Evolutionary conservation across 2,888 invertebrate species (phyloP).

Genomic region (Melieria omissa): DNA sequence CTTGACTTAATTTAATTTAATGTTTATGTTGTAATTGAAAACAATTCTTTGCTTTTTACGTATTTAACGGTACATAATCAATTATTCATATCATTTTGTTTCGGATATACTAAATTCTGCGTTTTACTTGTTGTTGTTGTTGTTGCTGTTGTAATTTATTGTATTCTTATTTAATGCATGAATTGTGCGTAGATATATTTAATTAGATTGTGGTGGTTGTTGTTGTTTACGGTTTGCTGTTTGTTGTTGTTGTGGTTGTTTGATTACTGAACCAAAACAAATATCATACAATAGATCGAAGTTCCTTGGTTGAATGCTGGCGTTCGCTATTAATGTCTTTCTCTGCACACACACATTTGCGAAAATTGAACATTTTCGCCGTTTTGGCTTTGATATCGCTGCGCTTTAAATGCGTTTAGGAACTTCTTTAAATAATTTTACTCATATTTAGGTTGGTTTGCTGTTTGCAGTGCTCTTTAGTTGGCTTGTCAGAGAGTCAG

Average conservation of each 20-base stretch:
- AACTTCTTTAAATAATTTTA: constrained; percentile 7
- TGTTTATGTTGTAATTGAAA: constrained; percentile 18
- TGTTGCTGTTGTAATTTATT: constrained; percentile 3
- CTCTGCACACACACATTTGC: too few species aligned
- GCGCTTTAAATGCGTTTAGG: constrained; percentile 14
- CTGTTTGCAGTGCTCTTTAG: too few species aligned
- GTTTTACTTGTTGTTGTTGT: constrained; percentile 12
- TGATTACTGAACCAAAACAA: too few species aligned
- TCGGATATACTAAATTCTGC: neutral
- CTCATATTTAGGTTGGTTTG: too few species aligned
- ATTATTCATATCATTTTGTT: constrained; percentile 14
- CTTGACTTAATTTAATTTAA: constrained; percentile 19
- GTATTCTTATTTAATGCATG: neutral
- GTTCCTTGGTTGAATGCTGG: too few species aligned
- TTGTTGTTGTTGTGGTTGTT: neutral
- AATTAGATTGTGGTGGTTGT: neutral
- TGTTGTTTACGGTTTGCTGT: neutral
- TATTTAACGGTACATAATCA: constrained; percentile 35
- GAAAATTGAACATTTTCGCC: too few species aligned
- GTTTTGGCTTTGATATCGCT: too few species aligned
- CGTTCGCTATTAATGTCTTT: too few species aligned
- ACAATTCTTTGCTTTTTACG: constrained; percentile 30
- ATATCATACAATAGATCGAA: too few species aligned
- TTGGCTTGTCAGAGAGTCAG: too few species aligned
- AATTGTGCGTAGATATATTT: neutral